Evolutionary conservation across 2,888 invertebrate genomes (phyloP).

Genomic region (Heliconius ethilla): DNA sequence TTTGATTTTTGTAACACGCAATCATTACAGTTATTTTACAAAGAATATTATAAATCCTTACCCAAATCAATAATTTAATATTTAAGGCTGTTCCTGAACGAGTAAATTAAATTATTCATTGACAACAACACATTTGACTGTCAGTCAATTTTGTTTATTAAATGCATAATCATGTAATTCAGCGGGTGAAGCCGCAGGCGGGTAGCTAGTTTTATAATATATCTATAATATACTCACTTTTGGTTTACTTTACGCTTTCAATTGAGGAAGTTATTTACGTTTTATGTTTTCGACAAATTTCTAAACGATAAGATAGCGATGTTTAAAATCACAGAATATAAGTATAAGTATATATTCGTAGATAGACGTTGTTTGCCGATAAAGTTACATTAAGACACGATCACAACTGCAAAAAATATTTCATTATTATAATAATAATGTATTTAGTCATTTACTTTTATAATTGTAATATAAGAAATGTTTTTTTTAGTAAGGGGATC

Average conservation of each 20-base stretch:
- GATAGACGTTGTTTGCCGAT: slow-evolving; percentile 21
- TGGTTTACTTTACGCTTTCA: background rate
- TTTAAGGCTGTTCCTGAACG: too few relatives aligned
- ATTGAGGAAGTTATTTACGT: slow-evolving; percentile 19
- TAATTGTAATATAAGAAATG: background rate
- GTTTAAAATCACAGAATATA: slow-evolving; percentile 22
- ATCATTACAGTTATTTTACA: too few relatives aligned
- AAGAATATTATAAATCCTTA: too few relatives aligned
- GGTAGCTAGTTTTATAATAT: background rate
- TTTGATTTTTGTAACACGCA: too few relatives aligned
- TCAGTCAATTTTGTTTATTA: too few relatives aligned
- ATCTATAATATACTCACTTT: background rate
- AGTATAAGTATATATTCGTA: slow-evolving; percentile 25
- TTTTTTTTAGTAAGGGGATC: too few relatives aligned
- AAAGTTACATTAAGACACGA: slow-evolving; percentile 10
- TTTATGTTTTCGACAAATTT: slow-evolving; percentile 28
- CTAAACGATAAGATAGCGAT: slow-evolving; percentile 23
- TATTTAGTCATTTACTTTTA: background rate
- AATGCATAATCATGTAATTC: too few relatives aligned
- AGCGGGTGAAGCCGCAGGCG: too few relatives aligned
- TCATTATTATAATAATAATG: background rate
- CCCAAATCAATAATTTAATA: too few relatives aligned
- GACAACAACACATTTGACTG: background rate
- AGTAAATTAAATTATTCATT: too few relatives aligned
- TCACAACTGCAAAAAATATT: background rate